Conservation (phyloP, 1,140 invertebrate genomes). For the Papilio xuthus region DNA sequence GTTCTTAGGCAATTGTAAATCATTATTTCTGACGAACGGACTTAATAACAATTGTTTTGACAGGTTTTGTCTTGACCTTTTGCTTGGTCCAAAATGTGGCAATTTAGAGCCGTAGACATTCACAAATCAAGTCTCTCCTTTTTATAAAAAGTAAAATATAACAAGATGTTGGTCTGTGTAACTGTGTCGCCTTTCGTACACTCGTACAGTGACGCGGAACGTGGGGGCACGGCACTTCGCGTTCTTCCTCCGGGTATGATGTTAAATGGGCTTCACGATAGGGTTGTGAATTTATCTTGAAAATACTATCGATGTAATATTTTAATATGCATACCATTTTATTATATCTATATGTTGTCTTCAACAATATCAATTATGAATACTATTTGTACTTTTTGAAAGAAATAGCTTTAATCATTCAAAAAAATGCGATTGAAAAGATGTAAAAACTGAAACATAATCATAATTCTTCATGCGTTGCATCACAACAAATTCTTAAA, state of each 20-base stretch:
- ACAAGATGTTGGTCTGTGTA: neutral
- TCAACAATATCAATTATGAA: no score
- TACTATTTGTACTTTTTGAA: no score
- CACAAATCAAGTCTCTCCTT: neutral
- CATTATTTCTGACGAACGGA: no score
- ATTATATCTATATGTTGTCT: neutral
- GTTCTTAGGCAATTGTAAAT: no score
- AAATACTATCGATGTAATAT: neutral
- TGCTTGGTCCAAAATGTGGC: no score
- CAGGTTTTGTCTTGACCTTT: no score
- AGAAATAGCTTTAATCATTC: no score
- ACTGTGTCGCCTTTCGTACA: constrained; percentile 15
- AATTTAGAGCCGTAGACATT: neutral
- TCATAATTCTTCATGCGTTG: no score
- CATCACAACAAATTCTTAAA: no score
- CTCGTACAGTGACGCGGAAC: constrained; percentile 21
- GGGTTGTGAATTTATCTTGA: neutral
- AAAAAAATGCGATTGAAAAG: no score
- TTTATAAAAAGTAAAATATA: constrained; percentile 1
- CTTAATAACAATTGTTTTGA: no score
- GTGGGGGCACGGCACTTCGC: constrained; percentile 28
- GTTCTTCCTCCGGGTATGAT: constrained; percentile 32
- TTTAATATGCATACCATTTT: neutral
- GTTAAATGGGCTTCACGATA: constrained; percentile 28
- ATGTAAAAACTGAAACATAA: no score